Percentiles rank a stretch among this genome's conserved stretches.
Evolutionary conservation across 2,888 invertebrate species (phyloP).

Genomic region (Papilio protenor): DNA sequence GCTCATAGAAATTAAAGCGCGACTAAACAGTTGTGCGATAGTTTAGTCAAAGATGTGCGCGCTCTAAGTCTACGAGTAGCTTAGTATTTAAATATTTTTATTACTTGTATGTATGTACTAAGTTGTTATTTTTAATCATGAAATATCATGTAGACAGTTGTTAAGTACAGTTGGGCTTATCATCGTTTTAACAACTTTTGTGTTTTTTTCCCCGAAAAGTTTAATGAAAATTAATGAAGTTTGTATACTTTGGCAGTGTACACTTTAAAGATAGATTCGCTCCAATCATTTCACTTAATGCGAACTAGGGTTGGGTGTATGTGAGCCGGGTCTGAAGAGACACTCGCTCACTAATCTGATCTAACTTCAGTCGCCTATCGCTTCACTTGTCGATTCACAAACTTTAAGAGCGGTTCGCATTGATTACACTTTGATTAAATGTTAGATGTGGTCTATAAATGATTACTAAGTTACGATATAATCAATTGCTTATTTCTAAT

Average conservation of each 20-base stretch:
- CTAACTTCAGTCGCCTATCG: slow-evolving; percentile 1
- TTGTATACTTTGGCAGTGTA: neutral
- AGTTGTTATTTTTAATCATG: no score
- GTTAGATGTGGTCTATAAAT: slow-evolving; percentile 8
- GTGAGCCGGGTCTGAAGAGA: neutral
- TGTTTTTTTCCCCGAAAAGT: no score
- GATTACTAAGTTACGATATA: neutral
- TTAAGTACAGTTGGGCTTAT: no score
- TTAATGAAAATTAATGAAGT: neutral
- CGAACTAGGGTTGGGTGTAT: neutral
- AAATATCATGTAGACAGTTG: no score
- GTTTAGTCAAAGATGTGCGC: no score
- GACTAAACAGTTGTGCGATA: no score
- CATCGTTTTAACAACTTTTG: no score
- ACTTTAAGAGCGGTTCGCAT: slow-evolving; percentile 2
- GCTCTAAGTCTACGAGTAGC: no score
- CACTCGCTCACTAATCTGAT: slow-evolving; percentile 6
- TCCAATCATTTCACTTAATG: slow-evolving; percentile 16
- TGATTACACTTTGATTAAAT: slow-evolving; percentile 24
- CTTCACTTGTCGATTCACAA: slow-evolving; percentile 10
- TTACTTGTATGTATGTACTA: no score
- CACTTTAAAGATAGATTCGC: neutral
- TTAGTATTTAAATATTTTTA: no score
- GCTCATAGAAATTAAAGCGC: no score
- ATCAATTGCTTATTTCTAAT: neutral